Evolutionary conservation across 2,113 vertebrate species (phyloP), one percentile per base, ranked within the genome.

Genomic region (Eira barbara): DNA sequence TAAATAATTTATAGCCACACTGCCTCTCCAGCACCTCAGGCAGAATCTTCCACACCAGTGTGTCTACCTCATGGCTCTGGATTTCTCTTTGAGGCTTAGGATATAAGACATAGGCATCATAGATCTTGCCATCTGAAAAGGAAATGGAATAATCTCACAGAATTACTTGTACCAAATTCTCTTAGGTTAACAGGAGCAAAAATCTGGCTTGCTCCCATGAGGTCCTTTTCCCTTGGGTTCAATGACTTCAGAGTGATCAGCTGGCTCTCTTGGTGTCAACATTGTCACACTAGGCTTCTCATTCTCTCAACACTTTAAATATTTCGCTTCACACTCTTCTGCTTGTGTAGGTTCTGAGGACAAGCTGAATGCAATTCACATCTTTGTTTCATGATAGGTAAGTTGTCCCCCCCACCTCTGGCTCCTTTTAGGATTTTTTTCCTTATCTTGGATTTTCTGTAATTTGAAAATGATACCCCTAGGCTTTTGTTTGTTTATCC

Each of bases 1-100:
- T 99, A 95, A 99, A 99, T 17, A 99, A 98, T 80, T 98, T 99
- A 96, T 99, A 99, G 84, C 99, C 99, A 83, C 99, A 99, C 4
- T 98, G 98, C n/a, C 97, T 98, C 97, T 99, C 99, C 97, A 99
- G 97, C 86, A 99, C 99, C 65, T 99, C 97, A 0, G 99, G 99
- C 25, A 99, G 97, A 4, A 98, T 96, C n/a, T 98, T 98, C 78
- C 93, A 55, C 61, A 98, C 99, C 96, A 99, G 99, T 0, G 47
- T 97, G 88, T 98, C 97, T 97, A 98, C 25, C 0, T 0, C 65
- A 4, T 3, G 97, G 2, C 69, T 65, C 31, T n/a, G 95, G 94
- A 85, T 95, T 91, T 49, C 91, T 83, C 42, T 94, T 2, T 39
- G 93, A 63, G 92, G 85, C 91, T 98, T 99, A 2, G 99, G 96